Conservation (phyloP, 2,888 invertebrate species). For the Oeneis ivallda region DNA sequence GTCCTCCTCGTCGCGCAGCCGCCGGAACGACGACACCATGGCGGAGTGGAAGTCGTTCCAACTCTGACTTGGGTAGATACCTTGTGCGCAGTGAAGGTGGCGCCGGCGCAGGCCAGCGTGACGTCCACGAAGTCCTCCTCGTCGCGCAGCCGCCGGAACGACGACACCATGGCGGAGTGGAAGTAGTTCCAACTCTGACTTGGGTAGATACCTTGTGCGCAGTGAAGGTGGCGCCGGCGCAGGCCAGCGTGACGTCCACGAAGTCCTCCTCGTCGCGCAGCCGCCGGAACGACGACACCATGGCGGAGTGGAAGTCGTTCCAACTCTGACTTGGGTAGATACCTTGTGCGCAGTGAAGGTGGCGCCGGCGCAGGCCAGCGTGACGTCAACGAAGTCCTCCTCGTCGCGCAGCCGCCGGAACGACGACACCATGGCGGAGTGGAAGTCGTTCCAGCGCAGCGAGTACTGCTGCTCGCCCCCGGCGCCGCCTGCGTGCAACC, state of each 20-base stretch:
- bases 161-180: too few relatives aligned
- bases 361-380: slow-evolving; percentile 93
- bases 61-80: too few relatives aligned
- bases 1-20: too few relatives aligned
- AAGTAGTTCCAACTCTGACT: too few relatives aligned
- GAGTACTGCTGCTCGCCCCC: slow-evolving; percentile 92
- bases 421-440: slow-evolving; percentile 93
- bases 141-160: too few relatives aligned
- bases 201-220: slow-evolving; percentile 85
- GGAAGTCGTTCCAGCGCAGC: slow-evolving; percentile 97
- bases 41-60: too few relatives aligned
- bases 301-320: slow-evolving; percentile 97
- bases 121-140: too few relatives aligned
- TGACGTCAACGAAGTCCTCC: slow-evolving; percentile 96
- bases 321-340: slow-evolving; percentile 84
- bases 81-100: too few relatives aligned
- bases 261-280: slow-evolving; percentile 95
- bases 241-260: slow-evolving; percentile 95
- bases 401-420: slow-evolving; percentile 94
- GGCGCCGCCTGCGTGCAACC: slow-evolving; percentile 63
- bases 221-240: slow-evolving; percentile 93
- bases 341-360: slow-evolving; percentile 95
- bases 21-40: too few relatives aligned
- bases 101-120: too few relatives aligned
- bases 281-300: slow-evolving; percentile 93